A percentile compares a stretch with the other conserved stretches of the same genome.
Conservation (phyloP, 2,113 vertebrate species). For the Heloderma charlesbogerti region DNA sequence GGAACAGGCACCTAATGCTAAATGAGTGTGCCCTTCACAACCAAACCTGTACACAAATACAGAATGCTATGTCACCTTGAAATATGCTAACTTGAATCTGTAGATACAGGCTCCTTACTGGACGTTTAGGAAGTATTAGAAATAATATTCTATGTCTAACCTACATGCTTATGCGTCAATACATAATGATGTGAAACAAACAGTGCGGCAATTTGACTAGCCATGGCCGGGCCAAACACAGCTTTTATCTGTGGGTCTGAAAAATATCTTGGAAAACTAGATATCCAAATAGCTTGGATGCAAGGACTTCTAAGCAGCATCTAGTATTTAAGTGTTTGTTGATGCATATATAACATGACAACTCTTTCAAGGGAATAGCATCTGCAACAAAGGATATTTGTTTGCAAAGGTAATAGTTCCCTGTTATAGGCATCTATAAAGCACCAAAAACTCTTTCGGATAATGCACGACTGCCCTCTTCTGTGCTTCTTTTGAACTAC, state of each 20-base stretch:
- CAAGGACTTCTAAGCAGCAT: not conserved
- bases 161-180: not conserved
- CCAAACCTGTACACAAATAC: not conserved
- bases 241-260: not conserved
- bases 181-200: not conserved
- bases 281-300: not conserved
- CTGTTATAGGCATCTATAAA: not conserved
- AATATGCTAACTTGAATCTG: not conserved
- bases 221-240: not conserved
- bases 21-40: not conserved
- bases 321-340: not conserved
- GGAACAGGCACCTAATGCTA: not conserved
- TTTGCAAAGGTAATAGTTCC: fast-evolving
- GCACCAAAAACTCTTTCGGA: not conserved
- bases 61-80: not conserved
- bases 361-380: not conserved
- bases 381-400: not conserved
- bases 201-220: not conserved
- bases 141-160: not conserved
- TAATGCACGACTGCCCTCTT: constrained; percentile 54
- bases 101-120: not conserved
- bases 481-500: constrained; percentile 52
- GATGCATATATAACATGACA: not conserved
- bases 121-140: not conserved
- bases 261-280: not conserved